These are phyloP conservation scores for Grammomys surdaster DNA, from an alignment of 2,113 vertebrate genomes.

Conservation along the genomic window DNA sequence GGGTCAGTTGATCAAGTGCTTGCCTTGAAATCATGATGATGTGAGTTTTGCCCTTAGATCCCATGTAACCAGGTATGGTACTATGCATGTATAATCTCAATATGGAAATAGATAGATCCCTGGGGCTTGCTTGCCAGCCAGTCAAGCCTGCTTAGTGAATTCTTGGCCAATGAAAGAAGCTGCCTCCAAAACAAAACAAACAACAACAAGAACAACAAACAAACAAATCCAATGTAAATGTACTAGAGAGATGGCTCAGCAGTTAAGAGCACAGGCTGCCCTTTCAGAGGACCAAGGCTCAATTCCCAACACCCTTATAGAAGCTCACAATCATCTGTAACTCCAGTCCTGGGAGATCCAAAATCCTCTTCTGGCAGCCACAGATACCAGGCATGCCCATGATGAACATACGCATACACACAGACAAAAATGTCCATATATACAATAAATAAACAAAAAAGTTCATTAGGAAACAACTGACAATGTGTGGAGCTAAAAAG, in stretches of 20 bases:
- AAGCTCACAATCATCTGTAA: background rate
- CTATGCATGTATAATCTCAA: background rate
- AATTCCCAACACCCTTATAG: background rate
- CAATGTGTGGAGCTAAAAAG: background rate
- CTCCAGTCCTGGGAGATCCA: background rate
- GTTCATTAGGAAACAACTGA: background rate
- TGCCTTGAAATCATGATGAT: background rate
- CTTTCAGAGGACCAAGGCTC: background rate
- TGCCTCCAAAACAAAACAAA: background rate
- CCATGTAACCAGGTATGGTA: background rate
- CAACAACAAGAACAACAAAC: background rate
- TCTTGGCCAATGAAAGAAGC: background rate
- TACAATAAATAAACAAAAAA: background rate
- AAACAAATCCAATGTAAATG: too few species aligned
- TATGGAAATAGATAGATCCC: background rate
- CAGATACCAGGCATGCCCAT: background rate
- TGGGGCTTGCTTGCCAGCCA: background rate
- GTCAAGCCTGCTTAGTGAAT: background rate
- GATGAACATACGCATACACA: too few species aligned
- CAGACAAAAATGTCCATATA: background rate
- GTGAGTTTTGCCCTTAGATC: background rate
- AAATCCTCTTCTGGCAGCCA: background rate
- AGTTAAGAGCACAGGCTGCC: background rate
- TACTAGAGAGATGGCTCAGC: background rate
- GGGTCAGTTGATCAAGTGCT: background rate